A percentile compares a stretch with the other conserved stretches of the same genome.
These are phyloP conservation scores for Uropetala carovei DNA, from an alignment of 2,888 invertebrate species.

Conservation along the genomic window DNA sequence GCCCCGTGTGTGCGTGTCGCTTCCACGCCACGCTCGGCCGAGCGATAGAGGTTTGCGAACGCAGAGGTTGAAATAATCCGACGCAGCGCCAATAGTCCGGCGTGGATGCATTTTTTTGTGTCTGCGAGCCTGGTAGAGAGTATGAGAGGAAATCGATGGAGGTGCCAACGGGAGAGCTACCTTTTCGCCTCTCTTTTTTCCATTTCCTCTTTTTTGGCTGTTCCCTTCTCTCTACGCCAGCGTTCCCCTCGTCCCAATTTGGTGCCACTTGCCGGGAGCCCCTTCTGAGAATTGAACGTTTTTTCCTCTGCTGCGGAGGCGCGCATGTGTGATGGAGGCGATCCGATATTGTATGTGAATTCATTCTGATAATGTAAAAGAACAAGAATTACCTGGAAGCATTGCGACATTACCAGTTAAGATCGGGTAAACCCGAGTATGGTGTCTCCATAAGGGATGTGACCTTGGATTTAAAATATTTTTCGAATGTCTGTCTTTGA, in stretches of 20 bases:
- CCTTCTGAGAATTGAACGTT: no score
- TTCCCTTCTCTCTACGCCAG: not conserved
- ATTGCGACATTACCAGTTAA: no score
- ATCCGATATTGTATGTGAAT: no score
- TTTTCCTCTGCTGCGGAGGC: no score
- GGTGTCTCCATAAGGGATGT: no score
- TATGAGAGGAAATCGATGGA: constrained; percentile 36
- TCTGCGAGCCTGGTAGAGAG: constrained; percentile 11
- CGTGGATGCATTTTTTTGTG: not conserved
- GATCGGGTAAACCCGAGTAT: no score
- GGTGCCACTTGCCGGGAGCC: not conserved
- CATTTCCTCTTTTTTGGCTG: not conserved
- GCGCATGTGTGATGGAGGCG: no score
- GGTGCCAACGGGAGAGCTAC: not conserved
- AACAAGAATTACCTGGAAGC: no score
- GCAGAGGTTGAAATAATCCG: not conserved
- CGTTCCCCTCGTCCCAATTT: not conserved
- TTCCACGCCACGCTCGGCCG: not conserved
- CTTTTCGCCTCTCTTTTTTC: not conserved
- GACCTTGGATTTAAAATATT: no score
- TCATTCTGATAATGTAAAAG: no score
- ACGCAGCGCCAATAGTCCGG: not conserved
- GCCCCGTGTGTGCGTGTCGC: not conserved
- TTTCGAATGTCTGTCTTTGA: no score
- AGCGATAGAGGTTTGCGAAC: no score